Percentiles rank a stretch among this genome's conserved stretches.
phyloP scores from a whole-genome alignment of 1,140 invertebrate genomes.

The Aphelenchoides fujianensis region DNA sequence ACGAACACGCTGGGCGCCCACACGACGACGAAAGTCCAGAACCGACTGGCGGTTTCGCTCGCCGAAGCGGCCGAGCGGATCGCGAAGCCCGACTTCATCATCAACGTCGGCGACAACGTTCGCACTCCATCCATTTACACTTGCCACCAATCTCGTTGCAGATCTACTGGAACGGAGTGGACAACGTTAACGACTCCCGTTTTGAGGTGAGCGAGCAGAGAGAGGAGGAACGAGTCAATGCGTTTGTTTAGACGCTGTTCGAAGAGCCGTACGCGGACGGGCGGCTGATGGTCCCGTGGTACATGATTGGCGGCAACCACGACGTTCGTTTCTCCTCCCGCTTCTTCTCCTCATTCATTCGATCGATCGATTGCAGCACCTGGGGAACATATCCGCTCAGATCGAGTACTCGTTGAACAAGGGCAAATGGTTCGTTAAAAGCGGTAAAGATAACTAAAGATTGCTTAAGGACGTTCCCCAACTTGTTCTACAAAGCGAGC shows the following conservation, averaged over 20 bases:
- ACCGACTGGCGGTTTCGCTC: slow-evolving; percentile 36
- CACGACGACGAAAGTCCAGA: slow-evolving; percentile 36
- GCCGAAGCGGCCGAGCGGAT: slow-evolving; percentile 11
- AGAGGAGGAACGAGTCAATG: not conserved
- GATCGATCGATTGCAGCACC: too few relatives aligned
- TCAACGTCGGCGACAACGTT: slow-evolving; percentile 46
- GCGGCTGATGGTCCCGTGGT: slow-evolving; percentile 61
- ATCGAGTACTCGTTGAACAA: slow-evolving; percentile 13
- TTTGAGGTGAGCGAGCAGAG: slow-evolving; percentile 34
- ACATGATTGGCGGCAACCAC: slow-evolving; percentile 65
- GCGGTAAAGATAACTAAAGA: not conserved
- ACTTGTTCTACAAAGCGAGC: slow-evolving; percentile 43
- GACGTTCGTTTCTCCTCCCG: too few relatives aligned
- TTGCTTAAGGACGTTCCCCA: slow-evolving; percentile 49
- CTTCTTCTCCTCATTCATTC: too few relatives aligned
- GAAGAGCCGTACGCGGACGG: slow-evolving; percentile 31
- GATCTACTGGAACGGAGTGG: slow-evolving; percentile 48
- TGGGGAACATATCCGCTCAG: slow-evolving; percentile 56
- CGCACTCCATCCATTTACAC: not conserved
- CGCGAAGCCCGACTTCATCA: slow-evolving; percentile 27
- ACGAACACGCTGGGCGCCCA: slow-evolving; percentile 29
- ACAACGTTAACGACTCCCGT: slow-evolving; percentile 37
- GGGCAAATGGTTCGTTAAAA: not conserved
- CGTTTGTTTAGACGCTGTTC: slow-evolving; percentile 35
- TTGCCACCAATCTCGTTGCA: not conserved